These are phyloP conservation scores for Lepas anatifera DNA, from an alignment of 2,888 invertebrate genomes.

Conservation along the genomic window DNA sequence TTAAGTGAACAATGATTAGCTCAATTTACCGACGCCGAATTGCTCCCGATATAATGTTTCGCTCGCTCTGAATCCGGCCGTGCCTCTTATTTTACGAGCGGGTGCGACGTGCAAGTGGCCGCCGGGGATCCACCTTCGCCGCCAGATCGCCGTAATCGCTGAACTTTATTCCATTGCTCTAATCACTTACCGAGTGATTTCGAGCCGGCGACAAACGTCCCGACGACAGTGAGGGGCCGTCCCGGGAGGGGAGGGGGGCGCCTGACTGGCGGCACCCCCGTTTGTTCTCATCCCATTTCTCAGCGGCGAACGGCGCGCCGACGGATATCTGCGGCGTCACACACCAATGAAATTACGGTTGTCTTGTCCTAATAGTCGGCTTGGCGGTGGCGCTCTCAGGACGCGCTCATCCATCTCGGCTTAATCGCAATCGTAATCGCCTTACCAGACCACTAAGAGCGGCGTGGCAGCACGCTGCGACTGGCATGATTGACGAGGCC, in stretches of 20 bases:
- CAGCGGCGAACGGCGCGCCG: not conserved
- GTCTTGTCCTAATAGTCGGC: not conserved
- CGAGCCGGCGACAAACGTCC: not conserved
- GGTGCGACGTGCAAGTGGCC: not conserved
- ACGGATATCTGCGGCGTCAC: not conserved
- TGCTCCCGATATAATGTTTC: constrained; percentile 6
- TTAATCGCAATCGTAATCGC: constrained; percentile 11
- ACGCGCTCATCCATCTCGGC: not conserved
- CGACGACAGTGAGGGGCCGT: not conserved
- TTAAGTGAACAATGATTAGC: constrained; percentile 8
- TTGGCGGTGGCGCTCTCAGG: not conserved
- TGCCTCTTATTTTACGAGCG: not conserved
- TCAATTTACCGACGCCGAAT: constrained; percentile 1
- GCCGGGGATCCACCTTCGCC: not conserved
- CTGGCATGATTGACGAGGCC: not conserved
- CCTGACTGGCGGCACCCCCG: too few species aligned
- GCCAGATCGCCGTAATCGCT: not conserved
- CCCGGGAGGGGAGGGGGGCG: not conserved
- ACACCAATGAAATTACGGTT: not conserved
- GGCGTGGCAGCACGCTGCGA: not conserved
- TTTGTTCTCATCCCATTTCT: too few species aligned
- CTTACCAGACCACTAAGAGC: constrained; percentile 7
- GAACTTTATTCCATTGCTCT: constrained; percentile 8
- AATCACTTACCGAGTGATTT: constrained; percentile 7
- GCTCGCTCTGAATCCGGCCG: not conserved